Percentiles rank a stretch among this genome's conserved stretches.
Conservation (phyloP, 2,888 invertebrate genomes). For the Nemotelus nigrinus region DNA sequence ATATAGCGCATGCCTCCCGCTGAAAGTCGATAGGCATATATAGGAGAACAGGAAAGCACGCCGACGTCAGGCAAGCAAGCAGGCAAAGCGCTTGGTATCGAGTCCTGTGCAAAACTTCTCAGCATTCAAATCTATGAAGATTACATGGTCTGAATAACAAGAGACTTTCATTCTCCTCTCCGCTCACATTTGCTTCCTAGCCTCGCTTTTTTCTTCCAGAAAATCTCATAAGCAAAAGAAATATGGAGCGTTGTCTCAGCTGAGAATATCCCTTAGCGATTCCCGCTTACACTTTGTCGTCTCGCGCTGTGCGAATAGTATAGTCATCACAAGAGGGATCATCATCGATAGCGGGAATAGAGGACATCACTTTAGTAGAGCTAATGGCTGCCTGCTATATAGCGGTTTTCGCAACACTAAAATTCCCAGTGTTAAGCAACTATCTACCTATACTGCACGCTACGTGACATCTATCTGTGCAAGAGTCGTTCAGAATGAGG, state of each 20-base stretch:
- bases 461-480: not conserved
- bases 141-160: constrained; percentile 25
- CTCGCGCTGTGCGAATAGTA: not conserved
- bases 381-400: not conserved
- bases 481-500: constrained; percentile 17
- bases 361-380: not conserved
- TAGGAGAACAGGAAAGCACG: not conserved
- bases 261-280: constrained; percentile 4
- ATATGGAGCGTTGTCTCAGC: constrained; percentile 12
- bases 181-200: too few species aligned
- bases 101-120: not conserved
- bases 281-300: not conserved
- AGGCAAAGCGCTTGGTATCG: too few species aligned
- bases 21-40: not conserved
- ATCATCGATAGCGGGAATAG: not conserved
- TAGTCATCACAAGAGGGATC: not conserved
- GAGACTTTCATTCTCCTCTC: not conserved
- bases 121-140: constrained; percentile 12
- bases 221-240: not conserved
- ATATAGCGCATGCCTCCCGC: constrained; percentile 16
- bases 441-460: not conserved
- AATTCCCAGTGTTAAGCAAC: not conserved
- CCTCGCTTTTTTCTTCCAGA: too few species aligned
- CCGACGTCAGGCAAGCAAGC: not conserved
- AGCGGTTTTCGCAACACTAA: not conserved